These are phyloP conservation scores for Turdus rufiventris DNA, from an alignment of 2,113 vertebrate species.

Conservation along the genomic window DNA sequence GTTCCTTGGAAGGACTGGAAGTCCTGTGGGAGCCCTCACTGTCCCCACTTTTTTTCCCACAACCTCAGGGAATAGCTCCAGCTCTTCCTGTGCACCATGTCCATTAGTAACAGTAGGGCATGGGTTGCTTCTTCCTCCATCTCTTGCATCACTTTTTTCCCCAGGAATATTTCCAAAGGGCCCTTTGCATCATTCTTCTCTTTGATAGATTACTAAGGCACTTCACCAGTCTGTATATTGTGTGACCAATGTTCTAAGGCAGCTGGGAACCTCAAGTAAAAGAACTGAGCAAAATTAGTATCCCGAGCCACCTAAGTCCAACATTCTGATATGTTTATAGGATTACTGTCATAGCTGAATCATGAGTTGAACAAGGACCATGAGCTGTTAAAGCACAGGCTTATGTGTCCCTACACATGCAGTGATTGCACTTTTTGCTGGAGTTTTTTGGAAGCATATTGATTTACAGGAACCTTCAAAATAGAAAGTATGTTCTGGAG, in stretches of 20 bases:
- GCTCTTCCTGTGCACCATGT: background rate
- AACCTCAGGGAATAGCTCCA: background rate
- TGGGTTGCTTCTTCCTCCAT: background rate
- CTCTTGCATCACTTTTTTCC: background rate
- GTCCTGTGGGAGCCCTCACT: background rate
- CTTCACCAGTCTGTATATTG: background rate
- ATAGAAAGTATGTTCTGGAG: constrained; percentile 9
- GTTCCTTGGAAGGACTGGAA: background rate
- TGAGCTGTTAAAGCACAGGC: background rate
- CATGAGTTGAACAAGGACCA: background rate
- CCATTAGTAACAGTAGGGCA: background rate
- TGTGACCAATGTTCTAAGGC: background rate
- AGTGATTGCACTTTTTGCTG: background rate
- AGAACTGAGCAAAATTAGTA: background rate
- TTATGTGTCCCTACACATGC: background rate
- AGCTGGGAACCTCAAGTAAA: background rate
- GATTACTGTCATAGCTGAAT: background rate
- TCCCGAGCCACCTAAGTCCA: background rate
- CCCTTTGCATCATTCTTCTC: background rate
- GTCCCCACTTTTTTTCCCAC: background rate
- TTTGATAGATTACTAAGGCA: background rate
- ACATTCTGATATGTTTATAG: background rate
- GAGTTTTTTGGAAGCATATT: background rate
- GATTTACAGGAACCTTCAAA: constrained; percentile 24
- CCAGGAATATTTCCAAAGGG: background rate